These are phyloP conservation scores for Chrysolina oricalcia DNA, from an alignment of 2,888 invertebrate genomes.

Conservation along the genomic window DNA sequence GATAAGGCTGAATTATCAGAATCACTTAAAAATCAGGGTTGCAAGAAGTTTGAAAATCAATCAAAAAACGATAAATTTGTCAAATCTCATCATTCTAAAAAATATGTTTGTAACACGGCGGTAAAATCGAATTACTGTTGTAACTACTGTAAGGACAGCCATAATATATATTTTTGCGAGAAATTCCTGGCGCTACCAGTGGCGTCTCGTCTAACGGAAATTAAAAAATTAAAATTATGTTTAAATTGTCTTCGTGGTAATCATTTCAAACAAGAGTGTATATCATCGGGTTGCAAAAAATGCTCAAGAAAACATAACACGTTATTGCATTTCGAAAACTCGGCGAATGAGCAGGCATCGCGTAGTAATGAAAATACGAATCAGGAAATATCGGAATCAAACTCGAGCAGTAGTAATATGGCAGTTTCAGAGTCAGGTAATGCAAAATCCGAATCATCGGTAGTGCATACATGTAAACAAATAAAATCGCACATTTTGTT, in stretches of 20 bases:
- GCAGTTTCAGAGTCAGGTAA: background rate
- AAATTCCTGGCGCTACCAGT: background rate
- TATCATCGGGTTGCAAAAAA: conserved; percentile 3
- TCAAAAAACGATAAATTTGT: no score
- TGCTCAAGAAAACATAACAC: conserved; percentile 15
- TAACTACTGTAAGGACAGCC: background rate
- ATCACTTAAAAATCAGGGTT: no score
- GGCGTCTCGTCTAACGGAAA: no score
- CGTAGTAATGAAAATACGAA: background rate
- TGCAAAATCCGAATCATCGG: background rate
- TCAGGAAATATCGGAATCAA: conserved; percentile 5
- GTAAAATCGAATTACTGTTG: conserved; percentile 2
- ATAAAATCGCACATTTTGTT: conserved; percentile 4
- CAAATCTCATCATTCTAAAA: no score
- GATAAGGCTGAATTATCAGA: no score
- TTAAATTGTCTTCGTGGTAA: background rate
- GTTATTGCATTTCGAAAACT: conserved; percentile 7
- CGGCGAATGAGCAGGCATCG: background rate
- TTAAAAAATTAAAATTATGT: conserved; percentile 15
- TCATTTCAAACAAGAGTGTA: background rate
- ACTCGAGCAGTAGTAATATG: conserved; percentile 2
- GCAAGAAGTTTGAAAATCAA: no score
- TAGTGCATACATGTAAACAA: conserved; percentile 4
- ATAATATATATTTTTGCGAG: background rate
- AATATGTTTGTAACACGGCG: background rate